Conservation (phyloP, 2,113 vertebrate species). For the Globicephala melas region DNA sequence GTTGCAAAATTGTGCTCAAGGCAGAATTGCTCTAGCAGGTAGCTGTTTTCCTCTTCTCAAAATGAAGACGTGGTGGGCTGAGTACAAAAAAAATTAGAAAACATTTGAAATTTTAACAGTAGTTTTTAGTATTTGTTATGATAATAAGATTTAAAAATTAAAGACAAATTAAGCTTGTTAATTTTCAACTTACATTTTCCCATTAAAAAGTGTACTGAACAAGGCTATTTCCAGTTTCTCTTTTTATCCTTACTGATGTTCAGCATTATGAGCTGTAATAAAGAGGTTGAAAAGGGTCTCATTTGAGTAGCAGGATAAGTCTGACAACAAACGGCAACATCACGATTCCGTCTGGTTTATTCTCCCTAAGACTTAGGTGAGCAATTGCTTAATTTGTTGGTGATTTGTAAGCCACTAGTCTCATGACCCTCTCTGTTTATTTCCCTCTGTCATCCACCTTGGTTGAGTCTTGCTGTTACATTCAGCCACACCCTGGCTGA, state of each 20-base stretch:
- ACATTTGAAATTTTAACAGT: not conserved
- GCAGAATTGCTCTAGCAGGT: not conserved
- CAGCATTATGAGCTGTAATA: not conserved
- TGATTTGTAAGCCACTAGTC: not conserved
- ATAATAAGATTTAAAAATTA: conserved; percentile 18
- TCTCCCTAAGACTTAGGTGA: not conserved
- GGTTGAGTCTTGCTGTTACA: not conserved
- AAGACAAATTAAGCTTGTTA: not conserved
- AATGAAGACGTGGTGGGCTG: not conserved
- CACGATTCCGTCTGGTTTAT: not conserved
- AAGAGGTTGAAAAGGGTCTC: not conserved
- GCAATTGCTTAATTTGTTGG: not conserved
- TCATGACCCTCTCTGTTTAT: not conserved
- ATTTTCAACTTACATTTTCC: not conserved
- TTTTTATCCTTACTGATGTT: not conserved
- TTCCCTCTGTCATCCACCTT: not conserved
- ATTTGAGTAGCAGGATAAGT: not conserved
- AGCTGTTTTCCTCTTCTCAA: not conserved
- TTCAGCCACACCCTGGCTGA: not conserved
- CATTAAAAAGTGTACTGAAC: not conserved
- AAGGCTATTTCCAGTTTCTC: not conserved
- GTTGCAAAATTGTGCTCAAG: not conserved
- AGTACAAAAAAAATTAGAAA: not conserved
- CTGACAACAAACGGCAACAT: not conserved
- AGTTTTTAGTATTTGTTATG: not conserved